Evolutionary conservation across 1,140 invertebrate species (phyloP).

Genomic region (Samia ricini): DNA sequence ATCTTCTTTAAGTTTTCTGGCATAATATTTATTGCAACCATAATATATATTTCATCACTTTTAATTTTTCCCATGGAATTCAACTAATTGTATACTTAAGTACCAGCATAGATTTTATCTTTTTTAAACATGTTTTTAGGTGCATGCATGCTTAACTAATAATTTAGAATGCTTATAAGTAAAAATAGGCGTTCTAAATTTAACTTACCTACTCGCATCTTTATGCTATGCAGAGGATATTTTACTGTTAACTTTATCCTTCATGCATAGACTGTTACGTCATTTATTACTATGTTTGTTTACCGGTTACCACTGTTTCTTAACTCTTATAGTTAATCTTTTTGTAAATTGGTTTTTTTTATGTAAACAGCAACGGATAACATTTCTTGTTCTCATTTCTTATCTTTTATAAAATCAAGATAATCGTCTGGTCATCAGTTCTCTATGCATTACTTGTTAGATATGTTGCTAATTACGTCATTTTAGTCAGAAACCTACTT

Average conservation of each 20-base stretch:
- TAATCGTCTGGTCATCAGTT: not conserved
- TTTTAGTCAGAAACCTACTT: too few species aligned
- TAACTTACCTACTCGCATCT: too few species aligned
- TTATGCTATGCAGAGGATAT: too few species aligned
- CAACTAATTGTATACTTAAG: not conserved
- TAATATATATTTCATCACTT: not conserved
- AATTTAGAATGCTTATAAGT: too few species aligned
- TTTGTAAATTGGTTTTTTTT: not conserved
- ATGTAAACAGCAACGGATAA: not conserved
- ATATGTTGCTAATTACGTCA: too few species aligned
- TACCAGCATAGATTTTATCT: too few species aligned
- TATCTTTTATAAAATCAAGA: not conserved
- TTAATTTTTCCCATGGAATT: not conserved
- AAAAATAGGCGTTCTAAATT: too few species aligned
- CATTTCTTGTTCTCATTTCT: not conserved
- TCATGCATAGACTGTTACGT: slow-evolving; percentile 11
- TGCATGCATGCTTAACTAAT: too few species aligned
- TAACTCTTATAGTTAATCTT: not conserved
- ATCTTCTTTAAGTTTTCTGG: too few species aligned
- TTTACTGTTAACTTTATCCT: too few species aligned
- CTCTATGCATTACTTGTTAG: not conserved
- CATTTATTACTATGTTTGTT: not conserved
- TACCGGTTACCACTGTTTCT: not conserved
- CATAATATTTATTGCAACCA: too few species aligned
- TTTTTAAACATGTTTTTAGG: too few species aligned